Conservation (phyloP, 2,113 vertebrate genomes). For the Pyrgilauda ruficollis region DNA sequence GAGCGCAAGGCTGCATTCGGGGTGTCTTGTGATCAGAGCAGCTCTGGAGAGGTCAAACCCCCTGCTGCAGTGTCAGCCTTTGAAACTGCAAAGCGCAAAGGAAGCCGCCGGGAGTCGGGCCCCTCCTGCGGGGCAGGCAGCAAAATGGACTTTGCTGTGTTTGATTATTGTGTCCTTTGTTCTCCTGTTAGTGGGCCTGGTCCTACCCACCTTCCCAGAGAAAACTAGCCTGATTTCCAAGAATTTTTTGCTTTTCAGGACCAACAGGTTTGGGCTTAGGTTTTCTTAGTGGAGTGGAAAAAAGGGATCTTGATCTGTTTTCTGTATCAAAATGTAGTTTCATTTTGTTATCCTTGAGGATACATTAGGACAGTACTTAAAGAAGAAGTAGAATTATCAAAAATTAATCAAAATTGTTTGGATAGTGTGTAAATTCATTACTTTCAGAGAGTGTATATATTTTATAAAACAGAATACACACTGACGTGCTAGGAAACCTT, state of each 20-base stretch:
- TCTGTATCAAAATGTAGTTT: neutral
- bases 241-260: neutral
- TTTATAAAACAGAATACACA: neutral
- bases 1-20: neutral
- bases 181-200: neutral
- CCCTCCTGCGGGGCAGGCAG: neutral
- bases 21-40: neutral
- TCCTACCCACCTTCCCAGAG: neutral
- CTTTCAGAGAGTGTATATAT: neutral
- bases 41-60: neutral
- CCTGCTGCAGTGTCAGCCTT: slow-evolving; percentile 3
- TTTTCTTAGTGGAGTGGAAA: neutral
- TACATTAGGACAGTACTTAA: neutral
- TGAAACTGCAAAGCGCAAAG: neutral
- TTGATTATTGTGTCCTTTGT: neutral
- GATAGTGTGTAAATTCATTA: neutral
- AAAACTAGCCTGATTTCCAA: neutral
- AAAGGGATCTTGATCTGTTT: neutral
- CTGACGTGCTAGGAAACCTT: neutral
- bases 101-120: neutral
- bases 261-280: neutral
- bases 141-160: neutral
- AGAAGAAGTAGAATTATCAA: neutral
- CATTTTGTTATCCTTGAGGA: neutral
- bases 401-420: neutral